Percentiles rank a stretch among this genome's conserved stretches.
Evolutionary conservation across 2,113 vertebrate species (phyloP).

Genomic region (Danionella cerebrum): DNA sequence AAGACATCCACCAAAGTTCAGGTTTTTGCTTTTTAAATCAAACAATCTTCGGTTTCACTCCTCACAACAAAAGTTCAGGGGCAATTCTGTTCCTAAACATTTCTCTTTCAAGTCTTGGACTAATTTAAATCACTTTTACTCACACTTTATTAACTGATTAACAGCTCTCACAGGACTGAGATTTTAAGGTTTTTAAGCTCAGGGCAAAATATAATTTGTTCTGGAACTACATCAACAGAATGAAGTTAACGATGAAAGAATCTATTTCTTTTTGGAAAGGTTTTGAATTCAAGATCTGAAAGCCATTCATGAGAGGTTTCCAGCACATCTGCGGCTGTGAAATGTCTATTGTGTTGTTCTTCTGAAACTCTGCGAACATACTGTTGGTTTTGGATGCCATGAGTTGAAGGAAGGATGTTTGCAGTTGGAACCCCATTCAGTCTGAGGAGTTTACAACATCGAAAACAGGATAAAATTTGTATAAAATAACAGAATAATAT

Average conservation of each 20-base stretch:
- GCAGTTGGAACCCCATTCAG: background rate
- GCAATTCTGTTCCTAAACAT: no score
- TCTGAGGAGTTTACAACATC: background rate
- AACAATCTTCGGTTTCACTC: background rate
- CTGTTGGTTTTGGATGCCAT: background rate
- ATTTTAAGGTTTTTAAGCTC: no score
- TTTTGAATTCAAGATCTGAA: background rate
- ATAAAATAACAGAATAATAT: no score
- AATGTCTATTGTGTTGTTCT: background rate
- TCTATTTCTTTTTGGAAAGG: background rate
- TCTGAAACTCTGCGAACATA: background rate
- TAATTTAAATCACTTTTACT: no score
- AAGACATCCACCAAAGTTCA: background rate
- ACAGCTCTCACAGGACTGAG: no score
- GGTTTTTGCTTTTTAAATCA: background rate
- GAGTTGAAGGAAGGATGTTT: background rate
- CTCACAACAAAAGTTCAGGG: background rate
- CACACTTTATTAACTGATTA: no score
- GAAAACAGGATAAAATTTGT: no score
- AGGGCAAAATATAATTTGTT: no score
- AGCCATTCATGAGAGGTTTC: background rate
- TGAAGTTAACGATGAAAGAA: background rate
- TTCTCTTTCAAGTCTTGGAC: no score
- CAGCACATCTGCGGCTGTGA: background rate
- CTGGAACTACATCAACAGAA: background rate